These are phyloP conservation scores for Urocynchramus pylzowi DNA, from an alignment of 2,113 vertebrate species.

Conservation along the genomic window DNA sequence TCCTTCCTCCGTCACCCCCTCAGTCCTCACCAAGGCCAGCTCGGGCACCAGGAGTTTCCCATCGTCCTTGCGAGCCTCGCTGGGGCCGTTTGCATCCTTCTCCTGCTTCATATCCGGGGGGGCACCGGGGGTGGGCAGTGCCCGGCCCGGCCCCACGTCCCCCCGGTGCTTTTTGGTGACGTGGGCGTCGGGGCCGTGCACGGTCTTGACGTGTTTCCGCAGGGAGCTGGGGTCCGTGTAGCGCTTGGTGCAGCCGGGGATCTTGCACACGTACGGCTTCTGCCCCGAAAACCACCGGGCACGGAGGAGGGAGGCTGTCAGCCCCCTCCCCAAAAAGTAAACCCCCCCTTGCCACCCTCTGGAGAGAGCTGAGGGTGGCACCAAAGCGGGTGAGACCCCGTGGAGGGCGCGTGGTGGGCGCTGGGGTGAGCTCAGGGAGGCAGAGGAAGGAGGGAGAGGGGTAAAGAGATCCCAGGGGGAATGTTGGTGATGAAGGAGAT, in stretches of 20 bases:
- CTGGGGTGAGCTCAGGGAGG: neutral
- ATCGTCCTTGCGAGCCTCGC: constrained; percentile 80
- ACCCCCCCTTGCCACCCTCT: neutral
- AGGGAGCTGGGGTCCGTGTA: constrained; percentile 97
- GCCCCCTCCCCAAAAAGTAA: neutral
- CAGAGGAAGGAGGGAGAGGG: rapidly evolving
- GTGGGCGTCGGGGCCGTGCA: constrained; percentile 94
- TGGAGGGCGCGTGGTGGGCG: rapidly evolving
- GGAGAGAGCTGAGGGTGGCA: neutral
- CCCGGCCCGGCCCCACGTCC: constrained; percentile 76
- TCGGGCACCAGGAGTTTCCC: constrained; percentile 86
- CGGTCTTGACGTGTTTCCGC: constrained; percentile 94
- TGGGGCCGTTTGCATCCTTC: constrained; percentile 67
- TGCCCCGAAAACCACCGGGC: too few relatives aligned
- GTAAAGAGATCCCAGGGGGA: neutral
- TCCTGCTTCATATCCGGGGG: constrained; percentile 77
- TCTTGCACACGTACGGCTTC: constrained; percentile 97
- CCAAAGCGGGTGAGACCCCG: rapidly evolving
- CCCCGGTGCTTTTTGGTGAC: constrained; percentile 96
- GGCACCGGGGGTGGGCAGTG: constrained; percentile 56
- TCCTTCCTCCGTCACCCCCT: rapidly evolving
- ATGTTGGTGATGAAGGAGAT: neutral
- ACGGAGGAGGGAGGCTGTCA: rapidly evolving
- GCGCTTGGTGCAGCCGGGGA: constrained; percentile 94
- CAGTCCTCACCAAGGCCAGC: constrained; percentile 76